Base-by-base conservation (phyloP, 2,113 vertebrate genomes). In the Meriones unguiculatus region DNA sequence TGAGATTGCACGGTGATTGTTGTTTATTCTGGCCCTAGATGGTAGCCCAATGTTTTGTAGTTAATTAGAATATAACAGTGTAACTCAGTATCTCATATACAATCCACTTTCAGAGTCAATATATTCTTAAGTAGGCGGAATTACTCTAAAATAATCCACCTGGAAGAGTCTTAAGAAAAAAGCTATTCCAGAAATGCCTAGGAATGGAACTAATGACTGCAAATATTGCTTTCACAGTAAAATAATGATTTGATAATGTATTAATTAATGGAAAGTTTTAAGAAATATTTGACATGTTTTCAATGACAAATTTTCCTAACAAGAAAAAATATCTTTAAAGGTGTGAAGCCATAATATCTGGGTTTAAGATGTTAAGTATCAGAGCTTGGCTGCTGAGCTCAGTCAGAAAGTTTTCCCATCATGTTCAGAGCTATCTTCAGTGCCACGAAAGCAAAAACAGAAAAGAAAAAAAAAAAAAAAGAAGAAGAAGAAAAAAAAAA, bases 171-270 rank as follows among this genome's bases (percentile, higher is more conserved):
- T 90, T 90, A n/a, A 20, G 88, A 8, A 92, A 87, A 57, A 95
- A 54, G 2, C 88, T 93, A 89, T 94, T 89, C 89, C 92, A 24
- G 5, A 89, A 93, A 91, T 89, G 62, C 35, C 88, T 65, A 87
- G 89, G 22, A 92, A 73, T n/a, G 82, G 54, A 59, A 87, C 12
- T 38, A 67, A 67, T 38, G 75, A 10, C 28, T 95, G 32, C 30
- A 85, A 77, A 73, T 41, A 52, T 93, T 84, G 52, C 64, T 92
- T 54, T 75, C 17, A 54, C 8, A 41, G 28, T 91, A 92, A 96
- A 80, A 86, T 77, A 77, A 80, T 87, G 24, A 77, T 30, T 65
- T 41, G 24, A 64, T n/a, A 32, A 89, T 77, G 89, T 91, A 86
- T 78, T 54, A 91, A 62, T 62, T 86, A 93, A 87, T 9, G 41